phyloP scores from a whole-genome alignment of 2,888 invertebrate genomes.

The Cataglyphis albicans region DNA sequence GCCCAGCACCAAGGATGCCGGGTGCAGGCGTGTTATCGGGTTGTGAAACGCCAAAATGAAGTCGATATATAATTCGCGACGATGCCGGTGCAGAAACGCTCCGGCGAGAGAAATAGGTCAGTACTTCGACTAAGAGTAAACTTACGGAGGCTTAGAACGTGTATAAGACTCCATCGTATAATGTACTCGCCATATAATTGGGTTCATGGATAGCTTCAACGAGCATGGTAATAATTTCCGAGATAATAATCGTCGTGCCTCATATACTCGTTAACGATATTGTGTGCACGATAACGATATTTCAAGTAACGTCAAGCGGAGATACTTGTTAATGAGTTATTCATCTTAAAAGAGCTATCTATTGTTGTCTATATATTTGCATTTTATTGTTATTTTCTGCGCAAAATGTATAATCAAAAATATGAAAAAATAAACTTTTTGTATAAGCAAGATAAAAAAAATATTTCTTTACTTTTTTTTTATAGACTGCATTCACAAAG shows the following conservation, averaged over 20 bases:
- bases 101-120: constrained; percentile 49
- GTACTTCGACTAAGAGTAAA: constrained; percentile 21
- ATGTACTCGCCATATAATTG: constrained; percentile 10
- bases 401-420: not conserved
- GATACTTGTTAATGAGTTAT: constrained; percentile 1
- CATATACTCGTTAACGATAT: constrained; percentile 12
- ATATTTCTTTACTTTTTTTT: not conserved
- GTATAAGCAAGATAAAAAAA: not conserved
- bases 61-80: constrained; percentile 30
- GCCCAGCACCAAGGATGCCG: constrained; percentile 12
- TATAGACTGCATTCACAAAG: not conserved
- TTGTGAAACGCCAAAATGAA: constrained; percentile 48
- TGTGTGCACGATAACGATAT: not conserved
- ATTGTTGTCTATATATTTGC: not conserved
- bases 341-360: not conserved
- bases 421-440: not conserved
- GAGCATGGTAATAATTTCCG: not conserved
- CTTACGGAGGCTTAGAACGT: constrained; percentile 12
- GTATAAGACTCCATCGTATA: constrained; percentile 1
- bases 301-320: not conserved
- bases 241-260: constrained; percentile 7
- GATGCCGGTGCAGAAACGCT: constrained; percentile 17
- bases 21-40: constrained; percentile 53
- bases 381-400: not conserved
- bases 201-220: not conserved